Percentiles rank a stretch among this genome's conserved stretches.
These are phyloP conservation scores for Protomyctophum bolini DNA, from an alignment of 2,113 vertebrate genomes.

Conservation along the genomic window DNA sequence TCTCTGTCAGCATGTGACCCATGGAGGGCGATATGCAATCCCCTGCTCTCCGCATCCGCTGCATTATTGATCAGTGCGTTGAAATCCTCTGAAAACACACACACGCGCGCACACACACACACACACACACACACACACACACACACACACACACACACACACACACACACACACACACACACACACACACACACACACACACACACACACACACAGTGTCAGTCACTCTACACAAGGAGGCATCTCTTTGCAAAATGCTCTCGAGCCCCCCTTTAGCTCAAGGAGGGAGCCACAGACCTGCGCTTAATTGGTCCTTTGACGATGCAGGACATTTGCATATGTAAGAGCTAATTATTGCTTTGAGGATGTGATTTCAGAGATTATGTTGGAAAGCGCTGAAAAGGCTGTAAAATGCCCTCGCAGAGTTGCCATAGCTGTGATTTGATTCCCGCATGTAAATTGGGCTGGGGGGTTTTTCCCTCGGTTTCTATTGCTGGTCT, in stretches of 20 bases:
- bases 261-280: conserved; percentile 46
- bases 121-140: conserved; percentile 12
- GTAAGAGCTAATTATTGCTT: conserved; percentile 38
- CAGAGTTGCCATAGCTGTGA: conserved; percentile 8
- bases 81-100: conserved; percentile 56
- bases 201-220: conserved; percentile 12
- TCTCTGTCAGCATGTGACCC: conserved; percentile 68
- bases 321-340: conserved; percentile 36
- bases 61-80: conserved; percentile 75
- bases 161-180: conserved; percentile 14
- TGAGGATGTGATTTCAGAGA: conserved; percentile 8
- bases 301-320: conserved; percentile 56
- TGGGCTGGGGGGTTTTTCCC: conserved; percentile 7
- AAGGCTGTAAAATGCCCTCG: conserved; percentile 11
- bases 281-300: conserved; percentile 30
- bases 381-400: conserved; percentile 10
- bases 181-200: conserved; percentile 18
- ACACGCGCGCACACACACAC: conserved; percentile 11
- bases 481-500: conserved; percentile 59
- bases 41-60: conserved; percentile 59
- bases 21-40: conserved; percentile 64
- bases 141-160: conserved; percentile 12
- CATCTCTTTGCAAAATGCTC: conserved; percentile 58
- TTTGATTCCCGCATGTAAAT: not conserved
- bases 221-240: conserved; percentile 46